Conservation (phyloP, 2,888 invertebrate species). For the Hirudinaria manillensis region DNA sequence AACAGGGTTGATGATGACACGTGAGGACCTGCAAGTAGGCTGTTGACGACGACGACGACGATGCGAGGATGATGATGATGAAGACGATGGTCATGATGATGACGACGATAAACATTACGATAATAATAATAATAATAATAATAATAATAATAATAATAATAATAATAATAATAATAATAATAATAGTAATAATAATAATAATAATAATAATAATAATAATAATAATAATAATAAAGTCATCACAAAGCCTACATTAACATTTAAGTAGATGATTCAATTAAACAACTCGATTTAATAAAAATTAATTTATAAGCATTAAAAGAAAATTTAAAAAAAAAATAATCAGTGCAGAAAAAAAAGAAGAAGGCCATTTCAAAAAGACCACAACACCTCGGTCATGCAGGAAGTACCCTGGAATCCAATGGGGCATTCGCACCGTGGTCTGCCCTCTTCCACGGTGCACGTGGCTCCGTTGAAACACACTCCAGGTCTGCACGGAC, state of each 20-base stretch:
- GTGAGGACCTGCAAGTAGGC: not conserved
- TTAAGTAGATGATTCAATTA: no score
- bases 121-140: slow-evolving; percentile 31
- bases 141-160: slow-evolving; percentile 35
- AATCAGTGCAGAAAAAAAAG: no score
- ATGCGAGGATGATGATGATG: slow-evolving; percentile 32
- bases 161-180: slow-evolving; percentile 33
- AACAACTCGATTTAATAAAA: no score
- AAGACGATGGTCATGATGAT: slow-evolving; percentile 30
- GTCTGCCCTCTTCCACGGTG: slow-evolving; percentile 32
- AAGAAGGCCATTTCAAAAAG: not conserved
- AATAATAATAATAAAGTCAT: slow-evolving; percentile 6
- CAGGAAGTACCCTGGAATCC: slow-evolving; percentile 45
- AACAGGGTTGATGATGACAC: not conserved
- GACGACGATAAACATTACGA: slow-evolving; percentile 32
- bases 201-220: slow-evolving; percentile 27
- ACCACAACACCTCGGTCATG: slow-evolving; percentile 2
- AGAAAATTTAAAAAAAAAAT: no score
- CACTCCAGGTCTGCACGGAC: slow-evolving; percentile 64
- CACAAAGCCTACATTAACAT: not conserved
- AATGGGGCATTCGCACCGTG: slow-evolving; percentile 60
- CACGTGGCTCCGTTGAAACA: slow-evolving; percentile 38
- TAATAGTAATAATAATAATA: slow-evolving; percentile 29
- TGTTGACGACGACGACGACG: slow-evolving; percentile 31
- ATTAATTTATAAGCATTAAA: no score